Percentiles rank a stretch among this genome's conserved stretches.
Evolutionary conservation across 2,797 vertebrate species (phyloP).

Genomic region (Cirrhinus mrigala): DNA sequence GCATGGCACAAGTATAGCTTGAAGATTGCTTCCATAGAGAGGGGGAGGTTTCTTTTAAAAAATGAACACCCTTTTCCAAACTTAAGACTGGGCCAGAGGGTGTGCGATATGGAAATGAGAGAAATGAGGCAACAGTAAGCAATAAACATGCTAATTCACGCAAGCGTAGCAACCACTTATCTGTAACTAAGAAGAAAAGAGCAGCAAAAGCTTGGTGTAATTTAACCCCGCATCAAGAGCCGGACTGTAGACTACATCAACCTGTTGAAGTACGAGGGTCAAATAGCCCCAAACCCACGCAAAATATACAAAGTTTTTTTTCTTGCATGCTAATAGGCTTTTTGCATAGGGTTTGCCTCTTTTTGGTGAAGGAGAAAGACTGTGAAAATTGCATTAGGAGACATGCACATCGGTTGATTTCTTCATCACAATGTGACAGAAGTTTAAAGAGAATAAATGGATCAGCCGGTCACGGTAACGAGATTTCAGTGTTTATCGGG

Average conservation of each 20-base stretch:
- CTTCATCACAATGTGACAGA: constrained; percentile 50
- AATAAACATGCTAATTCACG: constrained; percentile 84
- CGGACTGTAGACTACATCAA: not conserved
- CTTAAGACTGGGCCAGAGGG: constrained; percentile 65
- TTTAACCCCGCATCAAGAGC: constrained; percentile 28
- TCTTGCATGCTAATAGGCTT: constrained; percentile 8
- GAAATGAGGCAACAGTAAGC: constrained; percentile 73
- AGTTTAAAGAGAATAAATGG: constrained; percentile 54
- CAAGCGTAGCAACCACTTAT: constrained; percentile 75
- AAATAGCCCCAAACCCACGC: not conserved
- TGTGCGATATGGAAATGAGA: constrained; percentile 78
- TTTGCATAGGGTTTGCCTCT: not conserved
- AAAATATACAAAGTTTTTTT: not conserved
- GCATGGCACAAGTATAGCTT: constrained; percentile 63
- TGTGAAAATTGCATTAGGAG: constrained; percentile 31
- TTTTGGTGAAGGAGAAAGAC: constrained; percentile 16
- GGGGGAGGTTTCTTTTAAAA: constrained; percentile 67
- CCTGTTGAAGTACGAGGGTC: not conserved
- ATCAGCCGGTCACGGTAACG: constrained; percentile 29
- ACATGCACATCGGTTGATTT: constrained; percentile 46
- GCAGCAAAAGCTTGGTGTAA: constrained; percentile 21
- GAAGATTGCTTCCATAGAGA: constrained; percentile 59
- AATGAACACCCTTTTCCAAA: constrained; percentile 68
- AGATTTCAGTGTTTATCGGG: constrained; percentile 55
- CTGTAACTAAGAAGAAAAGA: constrained; percentile 61